Evolutionary conservation across 1,140 invertebrate species (phyloP), one percentile per base, ranked within the genome.

Genomic region (Ceratitis capitata): DNA sequence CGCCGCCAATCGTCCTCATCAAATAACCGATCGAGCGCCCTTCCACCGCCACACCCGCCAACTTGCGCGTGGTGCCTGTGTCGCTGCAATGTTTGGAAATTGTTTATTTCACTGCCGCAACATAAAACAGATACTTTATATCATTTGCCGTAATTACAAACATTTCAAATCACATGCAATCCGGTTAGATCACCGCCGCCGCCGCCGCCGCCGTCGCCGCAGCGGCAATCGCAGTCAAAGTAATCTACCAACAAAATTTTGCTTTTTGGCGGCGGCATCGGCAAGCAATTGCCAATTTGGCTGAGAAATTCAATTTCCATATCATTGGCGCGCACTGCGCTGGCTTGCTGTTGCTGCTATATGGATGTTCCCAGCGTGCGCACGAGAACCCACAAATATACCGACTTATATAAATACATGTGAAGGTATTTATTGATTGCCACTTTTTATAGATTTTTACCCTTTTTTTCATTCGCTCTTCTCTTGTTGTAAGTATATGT

Each of bases 111-210:
- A 84, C 29, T 64, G 64, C 69, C 35, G 64, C 82, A 83, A 83
- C 82, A 86, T 86, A 86, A 86, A 86, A 56, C 64, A 84, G 82
- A 84, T 84, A 86, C 82, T 86, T 86, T 86, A 86, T 86, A 86
- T 69, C 82, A 84, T 84, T 84, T 84, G 82, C 47, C 35, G 64
- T 84, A 86, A 86, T 86, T 86, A 86, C 83, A 69, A 74, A 85
- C 83, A 61, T 86, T 84, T 64, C 82, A 84, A 84, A 84, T 49
- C 58, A 78, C 53, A 49, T n/a, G n/a, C 69, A 82, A 85, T 16
- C n/a, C 64, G 56, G 85, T 49, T 49, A 85, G 85, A 82, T 39
- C n/a, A n/a, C 9, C 56, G 23, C 42, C 35, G 45, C 39, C 49
- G 29, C 47, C 82, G 45, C 35, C 51, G 19, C 51, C 51, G 23